These are phyloP conservation scores for Fukomys damarensis DNA, from an alignment of 2,113 vertebrate species.

Conservation along the genomic window DNA sequence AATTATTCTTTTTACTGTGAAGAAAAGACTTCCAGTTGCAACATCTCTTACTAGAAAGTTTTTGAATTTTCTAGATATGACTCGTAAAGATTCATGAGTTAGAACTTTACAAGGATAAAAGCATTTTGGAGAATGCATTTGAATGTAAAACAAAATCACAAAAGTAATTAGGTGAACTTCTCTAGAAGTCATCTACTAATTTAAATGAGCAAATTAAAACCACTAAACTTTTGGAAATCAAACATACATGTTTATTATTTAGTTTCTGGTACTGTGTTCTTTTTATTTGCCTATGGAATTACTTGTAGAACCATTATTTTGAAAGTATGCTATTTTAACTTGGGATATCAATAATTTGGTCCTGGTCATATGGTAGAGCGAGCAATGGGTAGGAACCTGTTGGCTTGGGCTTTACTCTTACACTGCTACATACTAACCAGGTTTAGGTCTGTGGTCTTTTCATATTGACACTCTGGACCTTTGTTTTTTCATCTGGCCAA, in stretches of 20 bases:
- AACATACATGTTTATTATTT: slow-evolving; percentile 37
- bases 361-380: background rate
- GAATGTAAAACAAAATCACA: slow-evolving; percentile 38
- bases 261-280: slow-evolving; percentile 48
- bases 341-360: background rate
- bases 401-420: background rate
- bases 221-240: slow-evolving; percentile 48
- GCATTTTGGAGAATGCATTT: slow-evolving; percentile 43
- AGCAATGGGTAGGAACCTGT: background rate
- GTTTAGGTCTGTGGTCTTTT: background rate
- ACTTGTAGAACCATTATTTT: slow-evolving; percentile 12
- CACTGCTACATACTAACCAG: background rate
- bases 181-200: slow-evolving; percentile 46
- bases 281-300: slow-evolving; percentile 36
- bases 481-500: slow-evolving; percentile 16
- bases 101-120: slow-evolving; percentile 50
- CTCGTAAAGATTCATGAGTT: slow-evolving; percentile 60
- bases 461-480: background rate
- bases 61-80: slow-evolving; percentile 55
- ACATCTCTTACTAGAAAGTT: slow-evolving; percentile 41
- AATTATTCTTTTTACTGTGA: slow-evolving; percentile 44
- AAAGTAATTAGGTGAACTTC: background rate
- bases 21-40: slow-evolving; percentile 43
- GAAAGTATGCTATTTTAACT: slow-evolving; percentile 26
- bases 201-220: slow-evolving; percentile 13